Evolutionary conservation across 1,140 invertebrate genomes (phyloP), one percentile per base, ranked within the genome.

Genomic region (Brachystomella parvula): DNA sequence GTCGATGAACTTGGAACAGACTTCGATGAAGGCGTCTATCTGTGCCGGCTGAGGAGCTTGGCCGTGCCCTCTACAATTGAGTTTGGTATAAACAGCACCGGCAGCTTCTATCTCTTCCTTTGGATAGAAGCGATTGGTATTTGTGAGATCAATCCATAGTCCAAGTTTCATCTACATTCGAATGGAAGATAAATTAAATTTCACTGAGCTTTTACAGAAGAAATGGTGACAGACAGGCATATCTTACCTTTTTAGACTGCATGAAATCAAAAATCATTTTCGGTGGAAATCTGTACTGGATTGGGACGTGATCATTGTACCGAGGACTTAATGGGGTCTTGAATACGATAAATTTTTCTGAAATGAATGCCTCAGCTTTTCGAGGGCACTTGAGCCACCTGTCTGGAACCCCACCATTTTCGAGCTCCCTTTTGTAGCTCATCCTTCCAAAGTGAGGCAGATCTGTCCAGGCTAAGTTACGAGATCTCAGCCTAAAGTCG

Each of bases 71-170:
- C 86, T 81, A 77, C 93, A 96, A 71, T 87, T 82, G 24, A 98
- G 75, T 79, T 96, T 96, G 0, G 92, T 76, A 79, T 96, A 96
- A 76, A 82, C 84, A 76, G 89, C 89, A 15, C 81, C 85, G 53
- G 84, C 79, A 21, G 83, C 78, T 75, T 94, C 89, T 9, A 98
- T 81, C 62, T 87, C 85, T 24, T 81, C 76, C 67, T 86, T 88
- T 69, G 94, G 82, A 77, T 99, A 99, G 79, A 96, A 99, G 63
- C 96, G 81, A 65, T 80, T 84, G 2, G 96, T 98, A 76, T 98
- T 96, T 2, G 96, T 98, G 56, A 99, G 80, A 79, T 98, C 94
- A 66, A 99, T 89, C 90, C 96, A 94, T 21, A 99, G 77, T 0
- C 96, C 95, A 58, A 99, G 79, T 75, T 92, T 94, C 15, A 86